Percentiles rank a stretch among this genome's conserved stretches.
phyloP scores from a whole-genome alignment of 2,113 vertebrate genomes.

The Ranitomeya imitator region DNA sequence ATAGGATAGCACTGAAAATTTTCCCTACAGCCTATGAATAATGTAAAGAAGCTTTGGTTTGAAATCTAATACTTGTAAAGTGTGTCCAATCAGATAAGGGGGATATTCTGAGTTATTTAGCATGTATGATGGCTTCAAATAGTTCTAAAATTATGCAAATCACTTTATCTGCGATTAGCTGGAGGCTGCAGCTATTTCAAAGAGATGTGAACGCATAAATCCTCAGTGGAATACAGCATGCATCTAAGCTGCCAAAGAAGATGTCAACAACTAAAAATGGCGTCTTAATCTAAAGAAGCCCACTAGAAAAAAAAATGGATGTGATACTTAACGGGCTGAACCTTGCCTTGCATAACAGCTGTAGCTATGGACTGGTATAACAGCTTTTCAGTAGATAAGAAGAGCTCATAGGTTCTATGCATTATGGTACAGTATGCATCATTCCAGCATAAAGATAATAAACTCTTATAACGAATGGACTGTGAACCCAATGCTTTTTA shows the following conservation, averaged over 20 bases:
- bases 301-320: conserved; percentile 3
- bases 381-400: neutral
- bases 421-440: neutral
- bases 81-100: conserved; percentile 53
- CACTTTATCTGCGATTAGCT: conserved; percentile 56
- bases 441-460: neutral
- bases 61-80: conserved; percentile 35
- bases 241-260: conserved; percentile 37
- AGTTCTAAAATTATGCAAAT: conserved; percentile 58
- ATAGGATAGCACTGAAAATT: conserved; percentile 7
- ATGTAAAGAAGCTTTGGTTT: conserved; percentile 31
- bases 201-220: conserved; percentile 28
- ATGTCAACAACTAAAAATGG: conserved; percentile 45
- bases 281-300: conserved; percentile 24
- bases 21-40: conserved; percentile 44
- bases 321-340: neutral
- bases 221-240: conserved; percentile 19
- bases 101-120: conserved; percentile 45
- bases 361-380: neutral
- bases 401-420: neutral
- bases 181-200: conserved; percentile 55
- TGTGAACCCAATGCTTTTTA: too few species aligned
- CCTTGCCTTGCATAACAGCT: neutral
- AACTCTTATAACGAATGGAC: too few species aligned
- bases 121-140: conserved; percentile 48